phyloP scores from a whole-genome alignment of 2,113 vertebrate genomes.

The Deroptyus accipitrinus region DNA sequence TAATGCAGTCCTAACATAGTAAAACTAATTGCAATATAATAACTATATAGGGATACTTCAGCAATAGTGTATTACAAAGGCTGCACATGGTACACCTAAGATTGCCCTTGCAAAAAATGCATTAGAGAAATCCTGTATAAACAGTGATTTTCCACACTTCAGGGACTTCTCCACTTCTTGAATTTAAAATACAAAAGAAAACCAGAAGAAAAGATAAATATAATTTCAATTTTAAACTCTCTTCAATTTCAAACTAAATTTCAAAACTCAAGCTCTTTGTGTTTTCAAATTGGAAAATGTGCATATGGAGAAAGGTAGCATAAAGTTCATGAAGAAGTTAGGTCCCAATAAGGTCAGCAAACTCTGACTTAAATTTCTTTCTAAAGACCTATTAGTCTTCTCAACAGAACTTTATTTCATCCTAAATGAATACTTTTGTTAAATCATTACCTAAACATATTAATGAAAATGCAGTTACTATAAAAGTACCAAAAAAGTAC shows the following conservation, averaged over 20 bases:
- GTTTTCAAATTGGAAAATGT: not conserved
- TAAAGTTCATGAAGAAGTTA: not conserved
- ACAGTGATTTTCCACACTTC: not conserved
- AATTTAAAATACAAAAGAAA: not conserved
- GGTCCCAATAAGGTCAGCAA: not conserved
- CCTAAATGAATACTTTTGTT: not conserved
- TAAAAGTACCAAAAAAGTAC: not conserved
- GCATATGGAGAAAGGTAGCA: not conserved
- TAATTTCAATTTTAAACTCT: not conserved
- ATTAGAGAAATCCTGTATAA: not conserved
- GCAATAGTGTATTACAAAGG: not conserved
- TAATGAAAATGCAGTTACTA: not conserved
- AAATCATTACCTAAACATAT: not conserved
- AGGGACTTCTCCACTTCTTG: not conserved
- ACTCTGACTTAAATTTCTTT: not conserved
- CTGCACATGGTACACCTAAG: not conserved
- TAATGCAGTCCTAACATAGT: not conserved
- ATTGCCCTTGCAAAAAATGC: not conserved
- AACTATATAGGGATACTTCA: not conserved
- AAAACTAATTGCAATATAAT: not conserved
- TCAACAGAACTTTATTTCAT: not conserved
- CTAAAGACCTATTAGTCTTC: not conserved
- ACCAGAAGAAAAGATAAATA: not conserved
- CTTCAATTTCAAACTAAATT: not conserved
- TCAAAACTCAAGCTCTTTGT: not conserved